Conservation (phyloP, 1,140 invertebrate genomes). For the Conus betulinus region DNA sequence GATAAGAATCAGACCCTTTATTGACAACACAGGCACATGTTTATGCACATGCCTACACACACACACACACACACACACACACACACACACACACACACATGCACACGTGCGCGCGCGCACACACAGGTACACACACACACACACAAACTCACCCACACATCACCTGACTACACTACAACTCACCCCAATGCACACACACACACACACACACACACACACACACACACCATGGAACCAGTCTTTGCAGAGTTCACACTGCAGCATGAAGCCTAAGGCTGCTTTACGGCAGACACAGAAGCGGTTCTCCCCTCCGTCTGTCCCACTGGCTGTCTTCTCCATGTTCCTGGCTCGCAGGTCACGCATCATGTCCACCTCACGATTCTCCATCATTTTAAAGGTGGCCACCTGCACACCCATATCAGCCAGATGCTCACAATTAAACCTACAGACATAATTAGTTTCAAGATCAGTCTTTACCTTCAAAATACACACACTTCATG, state of each 20-base stretch:
- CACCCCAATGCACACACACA: background rate
- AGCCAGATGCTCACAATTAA: too few relatives aligned
- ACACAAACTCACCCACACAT: background rate
- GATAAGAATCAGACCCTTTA: too few relatives aligned
- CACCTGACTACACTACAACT: too few relatives aligned
- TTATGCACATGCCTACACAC: too few relatives aligned
- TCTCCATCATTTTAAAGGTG: conserved; percentile 70
- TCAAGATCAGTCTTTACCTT: too few relatives aligned
- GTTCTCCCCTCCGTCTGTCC: conserved; percentile 71
- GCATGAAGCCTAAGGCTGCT: conserved; percentile 85
- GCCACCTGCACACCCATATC: conserved; percentile 62
- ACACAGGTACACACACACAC: background rate
- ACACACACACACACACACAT: too few relatives aligned
- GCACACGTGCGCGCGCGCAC: background rate
- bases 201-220: background rate
- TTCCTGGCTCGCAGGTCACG: conserved; percentile 82
- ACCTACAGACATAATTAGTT: too few relatives aligned
- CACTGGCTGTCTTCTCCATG: conserved; percentile 69
- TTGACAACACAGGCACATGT: background rate
- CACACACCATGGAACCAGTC: conserved; percentile 90
- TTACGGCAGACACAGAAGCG: conserved; percentile 86
- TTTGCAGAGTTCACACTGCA: conserved; percentile 94
- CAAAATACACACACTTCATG: too few relatives aligned
- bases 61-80: too few relatives aligned
- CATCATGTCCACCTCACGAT: conserved; percentile 85